Evolutionary conservation across 2,797 vertebrate genomes (phyloP).

Genomic region (Lagocephalus sceleratus): DNA sequence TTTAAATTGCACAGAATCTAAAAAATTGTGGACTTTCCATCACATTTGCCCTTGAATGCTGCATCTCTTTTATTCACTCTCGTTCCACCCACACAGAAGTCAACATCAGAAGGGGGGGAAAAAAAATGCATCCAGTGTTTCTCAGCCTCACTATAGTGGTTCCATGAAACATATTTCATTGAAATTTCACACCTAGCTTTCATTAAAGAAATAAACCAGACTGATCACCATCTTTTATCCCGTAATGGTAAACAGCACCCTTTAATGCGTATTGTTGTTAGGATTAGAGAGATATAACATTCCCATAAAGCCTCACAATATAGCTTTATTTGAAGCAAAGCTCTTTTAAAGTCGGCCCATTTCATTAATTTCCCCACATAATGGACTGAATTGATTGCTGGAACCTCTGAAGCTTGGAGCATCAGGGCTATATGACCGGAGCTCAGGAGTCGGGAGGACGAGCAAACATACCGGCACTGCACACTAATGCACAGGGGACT

Average conservation of each 20-base stretch:
- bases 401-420: conserved; percentile 61
- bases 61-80: conserved; percentile 27
- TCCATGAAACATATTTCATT: conserved; percentile 44
- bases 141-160: conserved; percentile 1
- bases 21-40: conserved; percentile 42
- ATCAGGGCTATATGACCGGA: conserved; percentile 58
- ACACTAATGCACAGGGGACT: conserved; percentile 57
- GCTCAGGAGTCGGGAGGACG: conserved; percentile 49
- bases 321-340: conserved; percentile 48
- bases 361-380: conserved; percentile 62
- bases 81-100: conserved; percentile 6
- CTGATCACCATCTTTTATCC: conserved; percentile 38
- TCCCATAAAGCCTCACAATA: conserved; percentile 44
- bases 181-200: conserved; percentile 20
- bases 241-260: conserved; percentile 29
- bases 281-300: conserved; percentile 34
- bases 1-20: conserved; percentile 28
- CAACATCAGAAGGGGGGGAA: conserved; percentile 11
- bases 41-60: conserved; percentile 37
- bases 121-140: conserved; percentile 1
- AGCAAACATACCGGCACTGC: conserved; percentile 56
- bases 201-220: conserved; percentile 25
- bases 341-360: conserved; percentile 51
- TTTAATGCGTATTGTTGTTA: conserved; percentile 51
- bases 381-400: conserved; percentile 70